These are phyloP conservation scores for Tychaedon coryphoeus DNA, from an alignment of 2,113 vertebrate genomes.

Conservation along the genomic window DNA sequence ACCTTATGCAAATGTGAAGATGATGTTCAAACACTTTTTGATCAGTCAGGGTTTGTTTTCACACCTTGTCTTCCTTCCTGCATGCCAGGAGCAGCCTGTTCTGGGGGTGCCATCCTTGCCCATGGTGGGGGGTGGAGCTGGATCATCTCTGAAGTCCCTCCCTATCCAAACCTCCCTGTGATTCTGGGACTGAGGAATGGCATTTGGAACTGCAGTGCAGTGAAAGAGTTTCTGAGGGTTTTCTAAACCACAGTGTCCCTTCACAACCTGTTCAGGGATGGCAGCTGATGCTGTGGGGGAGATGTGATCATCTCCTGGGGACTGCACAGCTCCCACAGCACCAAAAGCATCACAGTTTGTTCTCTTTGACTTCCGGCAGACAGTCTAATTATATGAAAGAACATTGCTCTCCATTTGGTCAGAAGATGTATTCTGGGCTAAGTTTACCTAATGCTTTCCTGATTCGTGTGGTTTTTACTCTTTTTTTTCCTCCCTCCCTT, in stretches of 20 bases:
- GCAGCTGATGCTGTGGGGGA: neutral
- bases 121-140: neutral
- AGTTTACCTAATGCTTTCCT: conserved; percentile 50
- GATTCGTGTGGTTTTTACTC: conserved; percentile 11
- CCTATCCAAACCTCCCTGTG: neutral
- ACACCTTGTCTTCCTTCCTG: neutral
- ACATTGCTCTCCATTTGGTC: conserved; percentile 54
- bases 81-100: neutral
- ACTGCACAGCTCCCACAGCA: conserved; percentile 68
- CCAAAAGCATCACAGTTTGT: conserved; percentile 74
- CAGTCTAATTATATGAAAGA: conserved; percentile 75
- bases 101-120: neutral
- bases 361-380: conserved; percentile 75
- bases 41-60: neutral
- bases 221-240: neutral
- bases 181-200: neutral
- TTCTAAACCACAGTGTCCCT: neutral
- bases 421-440: conserved; percentile 77
- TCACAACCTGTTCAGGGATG: neutral
- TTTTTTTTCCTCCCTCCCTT: neutral
- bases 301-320: conserved; percentile 33
- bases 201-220: neutral
- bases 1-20: neutral
- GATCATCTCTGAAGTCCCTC: neutral
- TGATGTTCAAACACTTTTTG: neutral